Evolutionary conservation across 2,797 vertebrate genomes (phyloP).

Genomic region (Hephaestus fuliginosus): DNA sequence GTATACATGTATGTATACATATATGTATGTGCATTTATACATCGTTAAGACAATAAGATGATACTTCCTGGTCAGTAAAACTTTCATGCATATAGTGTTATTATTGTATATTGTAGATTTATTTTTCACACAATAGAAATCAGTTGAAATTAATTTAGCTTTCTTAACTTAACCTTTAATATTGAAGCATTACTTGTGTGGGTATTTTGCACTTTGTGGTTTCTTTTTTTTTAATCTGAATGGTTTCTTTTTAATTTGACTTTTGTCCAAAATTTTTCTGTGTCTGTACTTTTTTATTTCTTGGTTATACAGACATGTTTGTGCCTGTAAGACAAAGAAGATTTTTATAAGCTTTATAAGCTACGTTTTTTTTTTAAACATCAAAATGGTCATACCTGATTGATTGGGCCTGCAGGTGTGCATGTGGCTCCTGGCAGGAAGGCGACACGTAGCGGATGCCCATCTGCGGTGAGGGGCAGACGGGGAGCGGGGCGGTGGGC

Average conservation of each 20-base stretch:
- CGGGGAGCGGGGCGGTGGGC: constrained; percentile 82
- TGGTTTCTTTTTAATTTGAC: too few relatives aligned
- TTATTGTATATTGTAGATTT: neutral
- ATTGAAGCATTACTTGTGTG: neutral
- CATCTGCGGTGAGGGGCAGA: constrained; percentile 79
- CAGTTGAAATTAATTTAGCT: neutral
- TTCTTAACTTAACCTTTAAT: neutral
- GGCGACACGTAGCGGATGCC: constrained; percentile 86
- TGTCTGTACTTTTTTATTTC: neutral
- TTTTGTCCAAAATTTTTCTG: too few relatives aligned
- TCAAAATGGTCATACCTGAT: constrained; percentile 74
- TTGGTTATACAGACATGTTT: neutral
- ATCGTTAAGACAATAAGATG: too few relatives aligned
- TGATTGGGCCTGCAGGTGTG: constrained; percentile 79
- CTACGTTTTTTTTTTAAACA: neutral
- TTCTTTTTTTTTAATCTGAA: too few relatives aligned
- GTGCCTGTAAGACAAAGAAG: neutral
- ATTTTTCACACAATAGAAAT: neutral
- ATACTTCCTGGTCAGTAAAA: too few relatives aligned
- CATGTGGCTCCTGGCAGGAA: constrained; percentile 79
- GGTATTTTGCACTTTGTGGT: too few relatives aligned
- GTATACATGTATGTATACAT: too few relatives aligned
- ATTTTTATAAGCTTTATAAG: neutral
- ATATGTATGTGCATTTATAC: too few relatives aligned
- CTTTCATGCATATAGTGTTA: too few relatives aligned